Evolutionary conservation across 2,888 invertebrate species (phyloP).

Genomic region (Poecilobothrus nobilitatus): DNA sequence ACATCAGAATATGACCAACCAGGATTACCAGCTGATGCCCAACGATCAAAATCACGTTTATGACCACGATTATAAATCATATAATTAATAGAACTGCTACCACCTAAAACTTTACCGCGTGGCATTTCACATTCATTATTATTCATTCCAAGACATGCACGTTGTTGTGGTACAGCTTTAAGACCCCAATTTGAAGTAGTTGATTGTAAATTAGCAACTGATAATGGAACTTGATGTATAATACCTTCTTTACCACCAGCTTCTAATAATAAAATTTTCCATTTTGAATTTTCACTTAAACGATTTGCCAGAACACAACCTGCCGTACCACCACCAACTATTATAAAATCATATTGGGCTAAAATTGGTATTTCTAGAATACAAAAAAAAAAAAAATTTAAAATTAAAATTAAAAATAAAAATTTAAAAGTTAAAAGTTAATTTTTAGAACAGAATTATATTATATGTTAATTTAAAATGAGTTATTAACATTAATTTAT

Average conservation of each 20-base stretch:
- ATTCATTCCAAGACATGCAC: slow-evolving; percentile 49
- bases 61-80: slow-evolving; percentile 64
- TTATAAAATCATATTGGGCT: slow-evolving; percentile 67
- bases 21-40: slow-evolving; percentile 56
- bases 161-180: slow-evolving; percentile 52
- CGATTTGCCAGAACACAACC: slow-evolving; percentile 44
- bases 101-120: slow-evolving; percentile 50
- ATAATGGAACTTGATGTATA: slow-evolving; percentile 26
- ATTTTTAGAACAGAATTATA: too few species aligned
- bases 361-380: slow-evolving; percentile 42
- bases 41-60: slow-evolving; percentile 56
- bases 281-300: slow-evolving; percentile 32
- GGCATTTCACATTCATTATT: slow-evolving; percentile 40
- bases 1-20: slow-evolving; percentile 60
- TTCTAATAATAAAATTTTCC: slow-evolving; percentile 43
- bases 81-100: slow-evolving; percentile 50
- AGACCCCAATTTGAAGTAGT: slow-evolving; percentile 57
- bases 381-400: slow-evolving; percentile 35
- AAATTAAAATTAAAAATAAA: too few species aligned
- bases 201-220: slow-evolving; percentile 25
- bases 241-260: slow-evolving; percentile 41
- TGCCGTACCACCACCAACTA: slow-evolving; percentile 74
- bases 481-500: too few species aligned
- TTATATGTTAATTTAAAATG: too few species aligned
- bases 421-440: too few species aligned